Base-by-base conservation (phyloP, 2,888 invertebrate genomes). In the Nasonovia ribisnigri region DNA sequence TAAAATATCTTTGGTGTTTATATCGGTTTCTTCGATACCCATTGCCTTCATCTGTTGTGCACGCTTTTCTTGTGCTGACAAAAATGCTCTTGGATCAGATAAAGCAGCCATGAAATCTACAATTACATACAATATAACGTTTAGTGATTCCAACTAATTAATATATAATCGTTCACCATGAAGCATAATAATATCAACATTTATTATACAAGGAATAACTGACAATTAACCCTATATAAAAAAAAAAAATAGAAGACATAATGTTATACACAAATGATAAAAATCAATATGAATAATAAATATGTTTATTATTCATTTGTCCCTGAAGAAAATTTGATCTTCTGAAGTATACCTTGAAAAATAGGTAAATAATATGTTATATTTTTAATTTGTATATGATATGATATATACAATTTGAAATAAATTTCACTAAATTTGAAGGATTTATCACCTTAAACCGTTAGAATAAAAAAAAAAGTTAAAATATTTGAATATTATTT, bases 91-190 rank as follows among this genome's bases (percentile, higher is more conserved):
- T 0, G 99, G 99, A 96, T 99, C 99, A 20, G 99, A 99, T 94
- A 99, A 96, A 10, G 99, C 99, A 94, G 99, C 99, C 98, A 99
- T 99, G 96, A 99, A 98, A 95, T 99, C 99, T 98, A 95, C 4
- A 88, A 54, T 29, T 54, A 54, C 11, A 36, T 29, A 29, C 36
- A 77, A 77, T 57, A 77, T 6, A 77, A 77, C 77, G 20, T 77
- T 77, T 20, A 77, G 20, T 36, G 36, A 42, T 77, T 77, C 3
- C 20, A 36, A 20, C 6, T 36, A 36, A 77, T 24, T 77, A 77
- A 77, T 77, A 77, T 24, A 67, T n/a, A 67, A n/a, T 13, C 8
- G 26, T 57, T 57, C 26, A 57, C 43, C 26, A 88, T 36, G 36
- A 84, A 87, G 48, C 57, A 60, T 29, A 77, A 24, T 94, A n/a